Percentiles rank a stretch among this genome's conserved stretches.
These are phyloP conservation scores for Koerneria pararmatus DNA, from an alignment of 2,888 invertebrate genomes.

Conservation along the genomic window DNA sequence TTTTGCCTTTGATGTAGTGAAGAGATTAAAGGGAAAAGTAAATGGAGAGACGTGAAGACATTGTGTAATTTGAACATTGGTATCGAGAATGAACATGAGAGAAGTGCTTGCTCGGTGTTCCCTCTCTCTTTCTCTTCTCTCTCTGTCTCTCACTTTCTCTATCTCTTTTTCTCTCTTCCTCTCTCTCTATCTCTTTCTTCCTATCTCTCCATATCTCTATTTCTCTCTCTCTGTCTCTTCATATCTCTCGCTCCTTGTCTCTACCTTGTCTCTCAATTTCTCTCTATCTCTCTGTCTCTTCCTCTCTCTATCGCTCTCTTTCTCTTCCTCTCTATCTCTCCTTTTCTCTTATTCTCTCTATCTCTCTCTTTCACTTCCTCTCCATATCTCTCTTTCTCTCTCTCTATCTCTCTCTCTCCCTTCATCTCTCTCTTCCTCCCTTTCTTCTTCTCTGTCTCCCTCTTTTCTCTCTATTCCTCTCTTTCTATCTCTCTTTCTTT, in stretches of 20 bases:
- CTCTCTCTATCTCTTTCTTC: constrained; percentile 1
- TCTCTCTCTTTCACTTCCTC: constrained; percentile 21
- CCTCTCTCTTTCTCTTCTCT: no score
- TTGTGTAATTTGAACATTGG: no score
- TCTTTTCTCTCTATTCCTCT: not conserved
- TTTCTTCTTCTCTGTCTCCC: constrained; percentile 28
- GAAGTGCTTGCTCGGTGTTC: not conserved
- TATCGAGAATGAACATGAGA: no score
- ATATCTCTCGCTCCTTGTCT: not conserved
- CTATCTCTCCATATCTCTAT: not conserved
- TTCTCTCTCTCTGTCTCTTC: not conserved
- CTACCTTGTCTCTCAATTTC: no score
- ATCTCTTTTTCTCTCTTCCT: constrained; percentile 10
- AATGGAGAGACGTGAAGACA: not conserved
- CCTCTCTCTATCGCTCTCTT: not conserved
- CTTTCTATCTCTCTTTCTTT: constrained; percentile 20
- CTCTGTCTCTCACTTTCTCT: no score
- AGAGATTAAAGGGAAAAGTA: not conserved
- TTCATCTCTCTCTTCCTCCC: constrained; percentile 26
- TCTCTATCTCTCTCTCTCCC: constrained; percentile 23
- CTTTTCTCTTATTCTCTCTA: constrained; percentile 25
- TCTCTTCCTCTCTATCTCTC: constrained; percentile 13
- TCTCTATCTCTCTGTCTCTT: not conserved
- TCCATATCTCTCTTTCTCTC: constrained; percentile 25
- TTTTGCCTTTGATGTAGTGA: no score